Conservation (phyloP, 2,888 invertebrate genomes). For the Chymomyza fuscimana region DNA sequence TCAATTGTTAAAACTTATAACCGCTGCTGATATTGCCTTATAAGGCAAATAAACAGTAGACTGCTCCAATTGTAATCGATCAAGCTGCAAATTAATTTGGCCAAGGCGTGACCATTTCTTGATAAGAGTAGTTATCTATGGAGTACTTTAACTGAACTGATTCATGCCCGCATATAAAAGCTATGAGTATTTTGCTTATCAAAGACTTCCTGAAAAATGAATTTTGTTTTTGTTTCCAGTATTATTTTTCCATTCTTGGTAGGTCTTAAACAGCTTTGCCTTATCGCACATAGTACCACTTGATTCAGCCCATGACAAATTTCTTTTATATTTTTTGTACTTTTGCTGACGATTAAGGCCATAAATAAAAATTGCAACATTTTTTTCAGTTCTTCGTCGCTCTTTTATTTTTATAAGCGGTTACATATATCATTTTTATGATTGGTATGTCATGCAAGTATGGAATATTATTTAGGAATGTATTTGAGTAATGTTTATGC, state of each 20-base stretch:
- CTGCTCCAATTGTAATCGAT: slow-evolving; percentile 36
- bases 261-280: slow-evolving; percentile 20
- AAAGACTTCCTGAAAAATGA: slow-evolving; percentile 2
- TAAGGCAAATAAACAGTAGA: slow-evolving; percentile 45
- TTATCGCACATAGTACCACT: slow-evolving; percentile 31
- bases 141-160: not conserved
- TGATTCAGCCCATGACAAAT: slow-evolving; percentile 18
- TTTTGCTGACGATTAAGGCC: too few relatives aligned
- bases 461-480: slow-evolving; percentile 43
- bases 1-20: not conserved
- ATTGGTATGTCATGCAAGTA: slow-evolving; percentile 35
- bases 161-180: slow-evolving; percentile 14
- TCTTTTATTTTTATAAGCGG: slow-evolving; percentile 53
- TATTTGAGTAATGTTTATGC: slow-evolving; percentile 44
- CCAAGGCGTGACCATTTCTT: slow-evolving; percentile 29
- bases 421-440: slow-evolving; percentile 55
- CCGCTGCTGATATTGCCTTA: slow-evolving; percentile 43
- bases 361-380: not conserved
- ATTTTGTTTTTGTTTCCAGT: not conserved
- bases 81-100: slow-evolving; percentile 30
- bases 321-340: not conserved
- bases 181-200: slow-evolving; percentile 10
- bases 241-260: not conserved
- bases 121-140: slow-evolving; percentile 34
- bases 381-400: slow-evolving; percentile 62